phyloP scores from a whole-genome alignment of 2,888 invertebrate genomes.

The Pardosa pseudoannulata region DNA sequence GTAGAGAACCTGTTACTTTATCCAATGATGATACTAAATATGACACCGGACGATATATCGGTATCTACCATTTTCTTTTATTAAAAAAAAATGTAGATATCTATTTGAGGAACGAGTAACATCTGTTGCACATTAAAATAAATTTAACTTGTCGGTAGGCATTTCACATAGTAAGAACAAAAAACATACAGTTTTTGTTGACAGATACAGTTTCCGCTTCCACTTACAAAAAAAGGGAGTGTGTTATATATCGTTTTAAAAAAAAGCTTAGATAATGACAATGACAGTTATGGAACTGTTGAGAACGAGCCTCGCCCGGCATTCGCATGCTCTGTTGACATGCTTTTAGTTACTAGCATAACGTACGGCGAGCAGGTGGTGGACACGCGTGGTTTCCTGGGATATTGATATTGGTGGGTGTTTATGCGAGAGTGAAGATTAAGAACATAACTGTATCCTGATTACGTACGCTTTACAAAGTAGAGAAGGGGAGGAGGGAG shows the following conservation, averaged over 20 bases:
- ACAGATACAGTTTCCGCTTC: slow-evolving; percentile 47
- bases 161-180: not conserved
- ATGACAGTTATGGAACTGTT: slow-evolving; percentile 20
- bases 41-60: too few species aligned
- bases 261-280: slow-evolving; percentile 1
- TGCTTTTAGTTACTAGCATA: slow-evolving; percentile 10
- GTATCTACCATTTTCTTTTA: too few species aligned
- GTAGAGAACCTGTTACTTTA: too few species aligned
- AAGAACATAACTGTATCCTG: too few species aligned
- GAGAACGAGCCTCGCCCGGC: slow-evolving; percentile 41
- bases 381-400: slow-evolving; percentile 19
- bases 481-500: too few species aligned
- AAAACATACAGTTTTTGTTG: slow-evolving; percentile 8
- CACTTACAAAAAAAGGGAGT: slow-evolving; percentile 33
- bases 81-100: too few species aligned
- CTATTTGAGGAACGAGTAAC: too few species aligned
- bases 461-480: too few species aligned
- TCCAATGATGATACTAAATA: too few species aligned
- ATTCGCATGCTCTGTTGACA: slow-evolving; percentile 60
- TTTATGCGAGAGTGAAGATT: too few species aligned
- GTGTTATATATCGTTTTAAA: not conserved
- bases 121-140: not conserved
- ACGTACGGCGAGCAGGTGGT: slow-evolving; percentile 30
- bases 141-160: not conserved
- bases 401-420: not conserved